phyloP scores from a whole-genome alignment of 1,140 invertebrate genomes.

The Manduca sexta region DNA sequence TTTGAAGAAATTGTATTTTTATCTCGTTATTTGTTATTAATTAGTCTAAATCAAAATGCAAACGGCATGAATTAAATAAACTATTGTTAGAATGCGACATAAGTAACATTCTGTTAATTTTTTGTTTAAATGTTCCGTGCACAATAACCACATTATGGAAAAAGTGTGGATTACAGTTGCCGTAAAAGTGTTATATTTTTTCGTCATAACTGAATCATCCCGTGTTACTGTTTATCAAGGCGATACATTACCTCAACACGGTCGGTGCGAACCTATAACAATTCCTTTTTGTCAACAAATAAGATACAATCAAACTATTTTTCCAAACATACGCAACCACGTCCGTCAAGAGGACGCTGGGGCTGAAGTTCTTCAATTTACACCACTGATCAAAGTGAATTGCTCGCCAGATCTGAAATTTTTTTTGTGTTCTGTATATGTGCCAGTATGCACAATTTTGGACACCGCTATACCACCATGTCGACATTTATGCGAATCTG shows the following conservation, averaged over 20 bases:
- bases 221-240: conserved; percentile 64
- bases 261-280: conserved; percentile 93
- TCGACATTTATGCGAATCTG: conserved; percentile 90
- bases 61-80: no score
- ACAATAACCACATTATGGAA: conserved; percentile 30
- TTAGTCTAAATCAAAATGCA: no score
- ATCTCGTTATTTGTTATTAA: no score
- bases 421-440: conserved; percentile 97
- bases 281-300: conserved; percentile 95
- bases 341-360: conserved; percentile 96
- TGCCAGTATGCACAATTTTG: conserved; percentile 95
- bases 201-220: conserved; percentile 46
- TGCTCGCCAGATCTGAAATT: conserved; percentile 96
- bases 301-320: conserved; percentile 95
- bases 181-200: conserved; percentile 42
- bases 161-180: conserved; percentile 38
- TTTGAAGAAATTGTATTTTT: no score
- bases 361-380: conserved; percentile 93
- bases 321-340: conserved; percentile 96
- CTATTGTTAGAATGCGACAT: no score
- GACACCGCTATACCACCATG: conserved; percentile 94
- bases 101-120: no score
- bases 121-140: neutral
- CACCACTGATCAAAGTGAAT: conserved; percentile 95
- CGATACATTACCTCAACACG: conserved; percentile 80